Conservation (phyloP, 2,797 vertebrate species). For the Euthynnus affinis region DNA sequence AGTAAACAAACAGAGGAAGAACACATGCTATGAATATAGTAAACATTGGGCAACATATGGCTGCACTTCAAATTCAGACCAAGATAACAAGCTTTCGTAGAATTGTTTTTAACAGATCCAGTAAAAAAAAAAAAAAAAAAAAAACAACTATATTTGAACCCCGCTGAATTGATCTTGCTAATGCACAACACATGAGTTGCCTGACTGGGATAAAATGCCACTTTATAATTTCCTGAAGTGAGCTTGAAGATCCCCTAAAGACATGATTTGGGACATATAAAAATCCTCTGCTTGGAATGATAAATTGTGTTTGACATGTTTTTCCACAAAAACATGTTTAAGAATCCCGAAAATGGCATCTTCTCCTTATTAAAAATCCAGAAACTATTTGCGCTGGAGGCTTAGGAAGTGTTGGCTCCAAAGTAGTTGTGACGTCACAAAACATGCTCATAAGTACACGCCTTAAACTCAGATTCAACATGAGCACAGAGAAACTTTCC, state of each 20-base stretch:
- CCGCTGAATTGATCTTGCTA: constrained; percentile 4
- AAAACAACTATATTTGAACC: not conserved
- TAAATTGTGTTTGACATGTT: not conserved
- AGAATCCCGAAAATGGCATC: not conserved
- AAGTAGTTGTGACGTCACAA: not conserved
- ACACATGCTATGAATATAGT: constrained; percentile 35
- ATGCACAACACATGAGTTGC: constrained; percentile 22
- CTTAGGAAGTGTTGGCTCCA: not conserved
- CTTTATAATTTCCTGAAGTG: constrained; percentile 19
- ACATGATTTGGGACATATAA: not conserved
- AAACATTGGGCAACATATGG: not conserved
- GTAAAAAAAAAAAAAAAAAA: not conserved
- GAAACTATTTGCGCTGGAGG: not conserved
- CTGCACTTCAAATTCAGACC: not conserved
- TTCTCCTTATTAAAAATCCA: not conserved
- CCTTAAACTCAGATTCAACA: too few species aligned
- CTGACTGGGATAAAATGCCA: not conserved
- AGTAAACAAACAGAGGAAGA: constrained; percentile 4
- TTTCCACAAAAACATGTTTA: not conserved
- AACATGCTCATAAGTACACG: not conserved
- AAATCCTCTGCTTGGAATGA: not conserved
- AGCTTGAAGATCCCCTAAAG: not conserved
- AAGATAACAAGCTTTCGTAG: not conserved
- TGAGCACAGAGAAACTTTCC: too few species aligned
- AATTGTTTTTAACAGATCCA: constrained; percentile 16